Evolutionary conservation across 2,888 invertebrate genomes (phyloP), one percentile per base, ranked within the genome.

Genomic region (Leptopilina syphax): DNA sequence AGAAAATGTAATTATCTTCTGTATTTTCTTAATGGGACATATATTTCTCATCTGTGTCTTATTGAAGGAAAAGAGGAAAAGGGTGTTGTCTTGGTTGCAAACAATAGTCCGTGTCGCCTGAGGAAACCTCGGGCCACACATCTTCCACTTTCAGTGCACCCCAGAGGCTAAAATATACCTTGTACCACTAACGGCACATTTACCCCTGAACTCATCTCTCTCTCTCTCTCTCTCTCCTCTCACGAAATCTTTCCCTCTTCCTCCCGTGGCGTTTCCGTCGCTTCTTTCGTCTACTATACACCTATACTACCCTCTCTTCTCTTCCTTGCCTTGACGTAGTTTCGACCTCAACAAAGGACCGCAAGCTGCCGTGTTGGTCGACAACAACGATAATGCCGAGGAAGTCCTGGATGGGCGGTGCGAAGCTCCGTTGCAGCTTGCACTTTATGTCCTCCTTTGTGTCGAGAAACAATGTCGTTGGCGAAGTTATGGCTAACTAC

Each of bases 51-150:
- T 66, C 12, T 54, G 47, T 54, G 13, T 66, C 47, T 77, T 77
- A 66, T 41, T 47, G 65, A 57, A 24, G 57, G 67, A 77, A 68
- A 63, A 18, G 8, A 68, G 76, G 63, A 60, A 77, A 70, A 79
- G 65, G 63, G 67, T 73, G 57, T 27, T 41, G 41, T 78, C 73
- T 50, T 41, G 9, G 77, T 63, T 66, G 78, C 78, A 82, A 80
- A 85, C 85, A 84, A 85, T 84, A 76, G 81, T 44, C 79, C 54
- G 44, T 79, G 80, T 81, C 78, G 81, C 83, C 79, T 65, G 60
- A 34, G 81, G 82, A 81, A 81, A 84, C 82, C 79, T 81, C 73
- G 78, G 80, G 76, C 79, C 78, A 81, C 81, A 78, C 81, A 79
- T 82, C 79, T 80, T 79, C 81, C 68, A 80, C 78, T 80, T 79